Conservation (phyloP, 1,140 invertebrate genomes). For the Palaemon carinicauda region DNA sequence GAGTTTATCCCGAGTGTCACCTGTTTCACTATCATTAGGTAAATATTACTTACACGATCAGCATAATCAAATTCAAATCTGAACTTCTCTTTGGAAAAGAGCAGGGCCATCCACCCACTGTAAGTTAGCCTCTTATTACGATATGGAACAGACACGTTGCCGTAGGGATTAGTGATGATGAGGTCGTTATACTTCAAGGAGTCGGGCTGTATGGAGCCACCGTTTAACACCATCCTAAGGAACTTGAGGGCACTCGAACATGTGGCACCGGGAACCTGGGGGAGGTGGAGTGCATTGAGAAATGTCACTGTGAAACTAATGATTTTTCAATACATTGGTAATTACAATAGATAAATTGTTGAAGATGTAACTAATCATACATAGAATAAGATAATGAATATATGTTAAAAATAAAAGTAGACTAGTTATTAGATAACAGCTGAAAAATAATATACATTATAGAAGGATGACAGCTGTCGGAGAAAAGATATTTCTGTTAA, state of each 20-base stretch:
- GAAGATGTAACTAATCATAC: too few species aligned
- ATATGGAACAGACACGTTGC: neutral
- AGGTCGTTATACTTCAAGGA: constrained; percentile 22
- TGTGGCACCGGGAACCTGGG: neutral
- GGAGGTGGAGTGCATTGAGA: too few species aligned
- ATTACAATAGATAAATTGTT: neutral
- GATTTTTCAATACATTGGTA: too few species aligned
- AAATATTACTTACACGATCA: constrained; percentile 14
- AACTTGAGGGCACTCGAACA: neutral
- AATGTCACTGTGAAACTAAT: too few species aligned
- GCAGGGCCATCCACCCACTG: constrained; percentile 20
- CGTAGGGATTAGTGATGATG: neutral
- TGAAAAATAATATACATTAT: too few species aligned
- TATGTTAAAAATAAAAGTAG: too few species aligned
- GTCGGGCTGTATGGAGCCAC: neutral
- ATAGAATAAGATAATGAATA: too few species aligned
- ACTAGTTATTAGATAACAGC: too few species aligned
- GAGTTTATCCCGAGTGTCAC: too few species aligned
- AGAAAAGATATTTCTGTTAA: too few species aligned
- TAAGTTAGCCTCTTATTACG: neutral
- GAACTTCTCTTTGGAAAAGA: neutral
- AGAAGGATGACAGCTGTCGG: too few species aligned
- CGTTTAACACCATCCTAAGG: neutral
- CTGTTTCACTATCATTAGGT: too few species aligned
- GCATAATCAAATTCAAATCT: neutral